Evolutionary conservation across 2,113 vertebrate species (phyloP).

Genomic region (Hypocryptadius cinnamomeus): DNA sequence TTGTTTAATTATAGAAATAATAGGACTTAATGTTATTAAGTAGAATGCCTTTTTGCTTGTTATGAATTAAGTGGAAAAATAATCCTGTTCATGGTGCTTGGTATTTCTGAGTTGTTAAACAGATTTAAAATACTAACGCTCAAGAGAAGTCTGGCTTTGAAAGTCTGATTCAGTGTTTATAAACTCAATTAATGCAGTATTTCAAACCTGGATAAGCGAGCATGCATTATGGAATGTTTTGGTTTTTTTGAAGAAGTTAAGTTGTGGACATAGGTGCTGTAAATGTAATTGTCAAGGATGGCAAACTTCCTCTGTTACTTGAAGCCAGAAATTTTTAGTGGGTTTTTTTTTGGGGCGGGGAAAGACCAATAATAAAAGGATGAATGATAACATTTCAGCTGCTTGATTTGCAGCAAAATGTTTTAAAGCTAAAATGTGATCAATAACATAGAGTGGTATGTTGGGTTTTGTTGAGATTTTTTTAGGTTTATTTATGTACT

Average conservation of each 20-base stretch:
- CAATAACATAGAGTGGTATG: not conserved
- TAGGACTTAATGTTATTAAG: not conserved
- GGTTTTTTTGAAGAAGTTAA: not conserved
- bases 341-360: not conserved
- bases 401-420: not conserved
- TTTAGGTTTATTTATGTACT: not conserved
- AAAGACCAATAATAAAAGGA: not conserved
- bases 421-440: not conserved
- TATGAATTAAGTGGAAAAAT: not conserved
- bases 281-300: not conserved
- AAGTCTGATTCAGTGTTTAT: not conserved
- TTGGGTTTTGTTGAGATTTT: accelerated
- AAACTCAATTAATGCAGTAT: not conserved
- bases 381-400: not conserved
- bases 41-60: not conserved
- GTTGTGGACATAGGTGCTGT: not conserved
- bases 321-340: not conserved
- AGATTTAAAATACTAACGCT: not conserved
- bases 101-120: not conserved
- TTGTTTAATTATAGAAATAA: conserved; percentile 12
- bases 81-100: not conserved
- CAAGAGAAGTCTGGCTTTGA: not conserved
- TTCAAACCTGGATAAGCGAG: not conserved
- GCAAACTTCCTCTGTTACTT: not conserved
- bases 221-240: not conserved